phyloP scores from a whole-genome alignment of 2,797 vertebrate species.

The Centropyge bicolor region DNA sequence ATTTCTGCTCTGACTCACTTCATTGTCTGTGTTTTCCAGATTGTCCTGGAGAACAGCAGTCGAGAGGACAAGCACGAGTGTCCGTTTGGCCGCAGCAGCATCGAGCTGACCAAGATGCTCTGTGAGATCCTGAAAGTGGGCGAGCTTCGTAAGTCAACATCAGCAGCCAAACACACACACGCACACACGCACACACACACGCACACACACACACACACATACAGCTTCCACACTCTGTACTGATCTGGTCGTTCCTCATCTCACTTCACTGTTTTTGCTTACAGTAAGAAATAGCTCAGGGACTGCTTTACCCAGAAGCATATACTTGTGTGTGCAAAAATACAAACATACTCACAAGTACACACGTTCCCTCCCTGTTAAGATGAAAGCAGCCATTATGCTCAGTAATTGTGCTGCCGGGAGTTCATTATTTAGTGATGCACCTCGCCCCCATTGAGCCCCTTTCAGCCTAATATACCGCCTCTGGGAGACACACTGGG shows the following conservation, averaged over 20 bases:
- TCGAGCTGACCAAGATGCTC: conserved; percentile 98
- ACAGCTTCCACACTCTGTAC: neutral
- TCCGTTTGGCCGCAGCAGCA: conserved; percentile 98
- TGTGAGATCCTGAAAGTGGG: conserved; percentile 99
- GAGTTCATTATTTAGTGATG: conserved; percentile 79
- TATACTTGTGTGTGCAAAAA: conserved; percentile 7
- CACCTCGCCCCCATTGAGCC: conserved; percentile 55
- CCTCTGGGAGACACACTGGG: conserved; percentile 51
- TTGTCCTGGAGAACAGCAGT: conserved; percentile 99
- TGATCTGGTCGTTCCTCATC: neutral
- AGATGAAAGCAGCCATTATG: conserved; percentile 71
- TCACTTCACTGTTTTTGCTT: neutral
- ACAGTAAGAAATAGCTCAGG: neutral
- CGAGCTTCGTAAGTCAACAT: conserved; percentile 94
- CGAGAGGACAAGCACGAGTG: conserved; percentile 99
- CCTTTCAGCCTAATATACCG: conserved; percentile 56
- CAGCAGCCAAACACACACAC: conserved; percentile 9
- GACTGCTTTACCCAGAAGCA: conserved; percentile 12
- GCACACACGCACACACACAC: neutral
- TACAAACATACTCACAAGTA: conserved; percentile 18
- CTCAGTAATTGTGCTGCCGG: conserved; percentile 68
- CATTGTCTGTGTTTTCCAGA: conserved; percentile 80
- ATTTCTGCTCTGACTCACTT: neutral
- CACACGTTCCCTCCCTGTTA: conserved; percentile 28
- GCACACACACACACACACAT: neutral